Conservation (phyloP, 2,113 vertebrate genomes). For the Laterallus jamaicensis region DNA sequence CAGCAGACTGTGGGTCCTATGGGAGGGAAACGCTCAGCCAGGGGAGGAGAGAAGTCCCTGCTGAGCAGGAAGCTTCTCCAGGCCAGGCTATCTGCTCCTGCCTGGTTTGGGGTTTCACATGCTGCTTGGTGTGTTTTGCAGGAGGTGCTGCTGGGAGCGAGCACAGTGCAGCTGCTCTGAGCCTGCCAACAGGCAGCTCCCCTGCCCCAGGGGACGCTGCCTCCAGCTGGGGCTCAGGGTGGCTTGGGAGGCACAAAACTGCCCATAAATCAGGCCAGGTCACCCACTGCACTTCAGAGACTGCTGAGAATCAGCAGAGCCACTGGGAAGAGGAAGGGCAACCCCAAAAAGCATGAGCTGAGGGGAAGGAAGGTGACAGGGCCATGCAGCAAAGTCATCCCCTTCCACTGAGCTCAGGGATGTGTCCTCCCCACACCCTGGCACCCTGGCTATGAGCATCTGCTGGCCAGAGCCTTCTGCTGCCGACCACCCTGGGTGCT, state of each 20-base stretch:
- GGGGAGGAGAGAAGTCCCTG: background rate
- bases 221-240: background rate
- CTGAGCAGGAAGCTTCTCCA: background rate
- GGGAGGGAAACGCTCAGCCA: background rate
- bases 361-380: background rate
- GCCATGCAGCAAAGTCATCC: background rate
- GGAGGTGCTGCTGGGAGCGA: background rate
- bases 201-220: background rate
- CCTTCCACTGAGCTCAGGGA: background rate
- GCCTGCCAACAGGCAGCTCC: background rate
- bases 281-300: background rate
- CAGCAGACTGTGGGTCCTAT: background rate
- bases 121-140: rapidly evolving
- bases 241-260: background rate
- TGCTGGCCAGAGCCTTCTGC: background rate
- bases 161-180: background rate
- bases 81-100: background rate
- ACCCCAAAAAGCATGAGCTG: background rate
- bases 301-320: background rate
- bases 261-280: background rate
- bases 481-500: background rate
- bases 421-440: too few relatives aligned
- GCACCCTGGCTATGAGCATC: background rate
- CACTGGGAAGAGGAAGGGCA: background rate
- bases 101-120: background rate